Conservation (phyloP, 2,113 vertebrate genomes). For the Callipepla squamata region DNA sequence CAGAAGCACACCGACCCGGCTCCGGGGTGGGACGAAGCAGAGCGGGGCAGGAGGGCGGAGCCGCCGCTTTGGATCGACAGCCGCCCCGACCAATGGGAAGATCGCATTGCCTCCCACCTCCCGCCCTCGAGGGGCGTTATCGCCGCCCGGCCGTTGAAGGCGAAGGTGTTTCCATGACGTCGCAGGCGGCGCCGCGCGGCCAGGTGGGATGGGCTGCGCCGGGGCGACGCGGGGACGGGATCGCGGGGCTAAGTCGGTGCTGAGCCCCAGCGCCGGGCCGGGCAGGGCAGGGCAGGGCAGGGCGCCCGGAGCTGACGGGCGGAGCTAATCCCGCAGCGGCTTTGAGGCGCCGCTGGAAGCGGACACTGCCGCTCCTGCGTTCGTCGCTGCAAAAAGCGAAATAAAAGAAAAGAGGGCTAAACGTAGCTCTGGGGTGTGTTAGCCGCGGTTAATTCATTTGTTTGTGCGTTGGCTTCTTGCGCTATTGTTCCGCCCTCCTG, state of each 20-base stretch:
- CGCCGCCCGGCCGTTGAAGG: neutral
- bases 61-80: neutral
- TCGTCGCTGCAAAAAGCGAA: neutral
- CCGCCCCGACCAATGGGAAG: neutral
- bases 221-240: too few relatives aligned
- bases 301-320: neutral
- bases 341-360: neutral
- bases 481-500: neutral
- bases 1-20: neutral
- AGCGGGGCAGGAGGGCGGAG: neutral
- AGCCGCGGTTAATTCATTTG: neutral
- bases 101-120: rapidly evolving
- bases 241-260: too few relatives aligned
- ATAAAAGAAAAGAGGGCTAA: neutral
- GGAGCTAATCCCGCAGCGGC: neutral
- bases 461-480: neutral
- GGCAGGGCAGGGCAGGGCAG: neutral
- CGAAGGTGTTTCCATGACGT: slow-evolving; percentile 56
- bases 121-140: neutral
- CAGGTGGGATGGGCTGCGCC: neutral
- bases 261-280: too few relatives aligned
- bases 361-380: neutral
- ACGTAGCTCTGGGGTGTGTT: neutral
- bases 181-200: neutral
- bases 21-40: neutral